Conservation (phyloP, 92 coral and sea anemone species). For the Isaurus tuberculatus region DNA sequence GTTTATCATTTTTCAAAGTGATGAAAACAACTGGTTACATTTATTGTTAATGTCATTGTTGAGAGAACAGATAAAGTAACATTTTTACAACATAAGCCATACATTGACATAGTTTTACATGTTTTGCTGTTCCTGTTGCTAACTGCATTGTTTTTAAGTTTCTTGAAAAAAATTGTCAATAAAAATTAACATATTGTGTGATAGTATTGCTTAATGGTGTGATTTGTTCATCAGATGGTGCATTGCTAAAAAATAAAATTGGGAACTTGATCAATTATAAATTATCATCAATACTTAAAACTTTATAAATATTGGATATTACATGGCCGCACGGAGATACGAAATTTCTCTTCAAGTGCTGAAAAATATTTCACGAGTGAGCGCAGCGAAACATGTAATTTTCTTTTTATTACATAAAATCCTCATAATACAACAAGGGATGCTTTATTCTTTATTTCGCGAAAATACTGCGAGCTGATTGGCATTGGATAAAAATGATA, state of each 20-base stretch:
- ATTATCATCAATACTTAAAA: slow-evolving; percentile 4
- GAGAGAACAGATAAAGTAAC: neutral
- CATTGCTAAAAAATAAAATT: slow-evolving; percentile 4
- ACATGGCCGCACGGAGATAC: slow-evolving; percentile 8
- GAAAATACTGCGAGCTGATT: slow-evolving; percentile 5
- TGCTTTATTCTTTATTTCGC: neutral
- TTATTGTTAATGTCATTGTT: slow-evolving; percentile 10
- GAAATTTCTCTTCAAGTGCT: slow-evolving; percentile 7
- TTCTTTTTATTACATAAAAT: neutral
- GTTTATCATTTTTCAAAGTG: slow-evolving; percentile 13
- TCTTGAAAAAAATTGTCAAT: neutral
- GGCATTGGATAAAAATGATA: neutral
- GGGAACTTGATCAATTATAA: slow-evolving; percentile 1
- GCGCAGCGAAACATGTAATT: neutral
- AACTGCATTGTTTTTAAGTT: neutral
- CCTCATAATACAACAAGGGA: slow-evolving; percentile 6
- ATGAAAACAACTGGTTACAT: slow-evolving; percentile 10
- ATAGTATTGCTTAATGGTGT: neutral
- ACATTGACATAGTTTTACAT: slow-evolving; percentile 2
- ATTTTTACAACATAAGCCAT: neutral
- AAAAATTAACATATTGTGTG: slow-evolving; percentile 1
- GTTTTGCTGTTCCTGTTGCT: slow-evolving; percentile 9
- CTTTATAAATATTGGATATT: slow-evolving; percentile 8
- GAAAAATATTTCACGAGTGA: slow-evolving; percentile 9
- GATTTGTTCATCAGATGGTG: slow-evolving; percentile 12